Evolutionary conservation across 2,797 vertebrate species (phyloP).

Genomic region (Lagodon rhomboides): DNA sequence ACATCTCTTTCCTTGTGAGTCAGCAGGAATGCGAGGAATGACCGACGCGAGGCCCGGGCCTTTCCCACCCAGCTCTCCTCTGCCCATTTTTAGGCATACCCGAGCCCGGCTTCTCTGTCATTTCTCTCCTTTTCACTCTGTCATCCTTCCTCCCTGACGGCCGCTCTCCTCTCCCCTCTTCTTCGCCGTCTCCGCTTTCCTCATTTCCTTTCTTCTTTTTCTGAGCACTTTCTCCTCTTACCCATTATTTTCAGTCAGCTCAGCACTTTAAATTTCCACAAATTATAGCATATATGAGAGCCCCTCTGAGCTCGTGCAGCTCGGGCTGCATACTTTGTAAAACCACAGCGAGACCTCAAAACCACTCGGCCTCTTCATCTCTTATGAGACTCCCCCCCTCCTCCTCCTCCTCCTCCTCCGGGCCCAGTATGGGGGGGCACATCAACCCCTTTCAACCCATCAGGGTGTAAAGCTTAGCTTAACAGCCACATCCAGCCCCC

Average conservation of each 20-base stretch:
- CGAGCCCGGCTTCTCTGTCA: constrained; percentile 48
- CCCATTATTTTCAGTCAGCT: constrained; percentile 68
- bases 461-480: constrained; percentile 41
- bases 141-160: constrained; percentile 40
- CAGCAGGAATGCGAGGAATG: constrained; percentile 87
- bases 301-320: constrained; percentile 56
- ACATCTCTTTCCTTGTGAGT: constrained; percentile 74
- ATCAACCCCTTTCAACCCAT: constrained; percentile 52
- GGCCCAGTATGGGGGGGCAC: constrained; percentile 36
- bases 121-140: constrained; percentile 58
- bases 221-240: constrained; percentile 44
- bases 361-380: constrained; percentile 66
- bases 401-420: constrained; percentile 23
- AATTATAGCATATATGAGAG: constrained; percentile 74
- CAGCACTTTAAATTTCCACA: constrained; percentile 76
- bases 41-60: constrained; percentile 60
- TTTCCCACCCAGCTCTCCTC: constrained; percentile 76
- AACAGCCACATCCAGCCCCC: constrained; percentile 50
- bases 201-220: constrained; percentile 52
- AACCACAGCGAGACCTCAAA: constrained; percentile 73
- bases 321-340: constrained; percentile 68
- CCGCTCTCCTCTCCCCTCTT: constrained; percentile 29
- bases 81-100: constrained; percentile 85
- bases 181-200: constrained; percentile 17
- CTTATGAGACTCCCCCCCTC: constrained; percentile 35